phyloP scores from a whole-genome alignment of 2,797 vertebrate genomes.

The Enteromius unitaeniatus region DNA sequence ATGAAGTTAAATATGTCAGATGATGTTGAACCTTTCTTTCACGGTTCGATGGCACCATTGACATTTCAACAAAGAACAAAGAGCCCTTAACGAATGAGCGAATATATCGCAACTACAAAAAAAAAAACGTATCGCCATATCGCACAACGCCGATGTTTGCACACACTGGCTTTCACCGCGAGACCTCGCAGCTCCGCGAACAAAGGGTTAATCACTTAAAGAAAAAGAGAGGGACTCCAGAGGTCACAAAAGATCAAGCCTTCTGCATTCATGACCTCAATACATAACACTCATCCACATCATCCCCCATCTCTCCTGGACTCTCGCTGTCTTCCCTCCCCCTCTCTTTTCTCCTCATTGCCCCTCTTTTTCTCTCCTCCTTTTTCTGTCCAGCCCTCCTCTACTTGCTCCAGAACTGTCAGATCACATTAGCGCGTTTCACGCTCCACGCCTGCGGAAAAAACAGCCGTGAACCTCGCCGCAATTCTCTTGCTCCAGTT shows the following conservation, averaged over 20 bases:
- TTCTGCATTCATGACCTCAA: conserved; percentile 59
- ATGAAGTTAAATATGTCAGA: conserved; percentile 51
- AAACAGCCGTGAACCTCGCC: conserved; percentile 92
- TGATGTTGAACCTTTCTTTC: conserved; percentile 27
- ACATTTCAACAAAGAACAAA: conserved; percentile 55
- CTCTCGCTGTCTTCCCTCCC: conserved; percentile 69
- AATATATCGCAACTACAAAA: neutral
- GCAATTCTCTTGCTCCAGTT: conserved; percentile 98
- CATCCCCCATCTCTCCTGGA: conserved; percentile 63
- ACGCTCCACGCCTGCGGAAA: conserved; percentile 92
- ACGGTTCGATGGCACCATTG: conserved; percentile 34
- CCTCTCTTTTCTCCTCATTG: conserved; percentile 66
- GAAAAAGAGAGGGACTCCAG: conserved; percentile 28
- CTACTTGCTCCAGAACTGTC: conserved; percentile 97
- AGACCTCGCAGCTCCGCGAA: neutral
- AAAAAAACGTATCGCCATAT: neutral
- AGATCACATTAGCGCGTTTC: conserved; percentile 92
- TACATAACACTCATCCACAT: conserved; percentile 58
- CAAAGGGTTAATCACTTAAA: conserved; percentile 38
- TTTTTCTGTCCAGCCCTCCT: conserved; percentile 82
- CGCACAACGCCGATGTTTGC: neutral
- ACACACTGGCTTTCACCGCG: neutral
- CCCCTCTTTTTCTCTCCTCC: conserved; percentile 65
- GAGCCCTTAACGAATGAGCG: neutral
- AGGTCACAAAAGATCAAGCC: conserved; percentile 59